phyloP scores from a whole-genome alignment of 1,140 invertebrate genomes.

The Contarinia nasturtii region DNA sequence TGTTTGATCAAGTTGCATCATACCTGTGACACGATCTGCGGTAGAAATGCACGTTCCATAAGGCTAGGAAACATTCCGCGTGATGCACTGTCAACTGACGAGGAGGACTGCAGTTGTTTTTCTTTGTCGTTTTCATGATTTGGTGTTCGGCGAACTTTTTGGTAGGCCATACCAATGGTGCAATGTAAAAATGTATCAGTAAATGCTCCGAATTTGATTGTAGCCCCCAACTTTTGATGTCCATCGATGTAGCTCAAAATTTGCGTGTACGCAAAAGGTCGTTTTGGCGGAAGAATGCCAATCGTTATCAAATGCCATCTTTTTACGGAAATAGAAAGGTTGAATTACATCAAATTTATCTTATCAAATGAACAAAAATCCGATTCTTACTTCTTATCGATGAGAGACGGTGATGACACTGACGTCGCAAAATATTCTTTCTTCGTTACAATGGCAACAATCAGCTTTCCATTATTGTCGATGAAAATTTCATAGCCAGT shows the following conservation, averaged over 20 bases:
- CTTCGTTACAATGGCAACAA: constrained; percentile 33
- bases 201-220: constrained; percentile 35
- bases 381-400: constrained; percentile 25
- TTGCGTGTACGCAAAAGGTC: constrained; percentile 41
- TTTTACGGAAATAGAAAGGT: not conserved
- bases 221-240: constrained; percentile 28
- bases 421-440: constrained; percentile 35
- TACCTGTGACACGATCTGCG: constrained; percentile 11
- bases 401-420: constrained; percentile 27
- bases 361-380: not conserved
- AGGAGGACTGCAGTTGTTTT: constrained; percentile 1
- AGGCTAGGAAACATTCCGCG: constrained; percentile 22
- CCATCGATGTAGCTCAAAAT: constrained; percentile 41
- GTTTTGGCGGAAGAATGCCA: constrained; percentile 31
- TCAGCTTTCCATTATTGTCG: constrained; percentile 29
- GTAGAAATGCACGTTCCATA: constrained; percentile 18
- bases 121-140: not conserved
- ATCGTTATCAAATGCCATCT: constrained; percentile 39
- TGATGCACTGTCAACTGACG: constrained; percentile 14
- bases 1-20: no score
- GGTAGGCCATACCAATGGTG: constrained; percentile 25
- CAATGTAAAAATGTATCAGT: constrained; percentile 33
- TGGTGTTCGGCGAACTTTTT: constrained; percentile 2
- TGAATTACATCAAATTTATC: not conserved
- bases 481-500: constrained; percentile 41